Evolutionary conservation across 2,113 vertebrate species (phyloP), one percentile per base, ranked within the genome.

Genomic region (Irena cyanogastra): DNA sequence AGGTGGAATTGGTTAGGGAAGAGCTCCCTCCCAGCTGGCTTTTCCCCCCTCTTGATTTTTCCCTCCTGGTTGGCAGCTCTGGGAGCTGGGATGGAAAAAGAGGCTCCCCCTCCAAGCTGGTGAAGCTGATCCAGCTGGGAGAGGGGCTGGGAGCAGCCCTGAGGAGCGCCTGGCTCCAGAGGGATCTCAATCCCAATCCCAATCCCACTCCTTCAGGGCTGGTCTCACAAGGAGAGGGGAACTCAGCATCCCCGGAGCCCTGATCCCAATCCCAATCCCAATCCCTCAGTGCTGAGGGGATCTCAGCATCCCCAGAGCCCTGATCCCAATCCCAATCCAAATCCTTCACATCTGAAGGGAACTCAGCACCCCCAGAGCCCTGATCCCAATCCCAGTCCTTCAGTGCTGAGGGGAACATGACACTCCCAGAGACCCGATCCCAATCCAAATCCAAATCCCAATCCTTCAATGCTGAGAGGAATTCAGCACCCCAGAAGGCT

Each of bases 1-100:
- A 96, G 96, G 96, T 96, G 95, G 96, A 35, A 96, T 92, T 96
- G 88, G 95, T 97, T 97, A 96, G 78, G 92, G 79, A 39, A 87
- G 52, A 78, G 60, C 83, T 92, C 90, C 75, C 88, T 76, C 94
- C 94, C 41, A 22, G 49, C 70, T 45, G 28, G 45, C n/a, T 70
- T 11, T 14, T n/a, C 83, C 87, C 88, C 71, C 54, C 54, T 93
- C 94, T 76, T 44, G 79, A 47, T 78, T 96, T 96, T 96, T 96
- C 91, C 93, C 95, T 96, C 93, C 90, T 92, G 88, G 90, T 61
- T 92, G 95, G 95, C 88, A 84, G 76, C 1, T 1, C 71, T 7
- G 11, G 41, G 87, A 93, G 71, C 28, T 93, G 69, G 86, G 76
- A 70, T 65, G 44, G 9, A 2, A 17, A 50, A 56, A 78, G 83